Base-by-base conservation (phyloP, 2,113 vertebrate genomes). In the Phylloscopus trochiloides region DNA sequence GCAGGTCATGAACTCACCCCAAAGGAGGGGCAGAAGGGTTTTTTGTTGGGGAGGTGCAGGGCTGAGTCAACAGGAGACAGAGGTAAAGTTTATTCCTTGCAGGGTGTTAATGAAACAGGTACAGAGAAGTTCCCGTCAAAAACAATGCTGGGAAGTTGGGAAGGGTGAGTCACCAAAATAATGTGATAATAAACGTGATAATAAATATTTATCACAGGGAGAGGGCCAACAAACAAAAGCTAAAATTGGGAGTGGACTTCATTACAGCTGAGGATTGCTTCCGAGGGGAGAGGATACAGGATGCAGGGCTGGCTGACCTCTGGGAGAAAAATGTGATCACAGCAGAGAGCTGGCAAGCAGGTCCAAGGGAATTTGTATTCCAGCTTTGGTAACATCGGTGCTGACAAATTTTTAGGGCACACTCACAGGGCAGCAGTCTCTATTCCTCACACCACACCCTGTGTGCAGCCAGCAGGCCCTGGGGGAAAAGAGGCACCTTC, bases 21-120 rank as follows among this genome's bases (percentile, higher is more conserved):
- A 24, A 22, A 90, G 45, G 42, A 84, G 47, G 28, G 32, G 42
- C 83, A 83, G 86, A 72, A 72, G 58, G 55, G 36, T 36, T 90
- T 36, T 90, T 86, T 4, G 1, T 26, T 26, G 20, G 43, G 65
- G 55, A 77, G 40, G 6, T 50, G 76, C 38, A 77, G 59, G 42
- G 17, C 45, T 80, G 47, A 70, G 54, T 73, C 52, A 48, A 3
- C 18, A 22, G 0, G 0, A 57, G 81, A 54, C 63, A 48, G 42
- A 61, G 32, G 62, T 61, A 32, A 79, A 74, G 62, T 47, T 62
- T 59, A 36, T 67, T 77, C 86, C 55, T 71, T 1, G 6, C 25
- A 32, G 51, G 51, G 68, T 54, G 61, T 67, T 84, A 74, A 92
- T 91, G 95, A 91, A 84, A 80, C 83, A 74, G 84, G 76, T 84